phyloP scores from a whole-genome alignment of 1,140 invertebrate genomes.

The Eurytemora carolleeae region DNA sequence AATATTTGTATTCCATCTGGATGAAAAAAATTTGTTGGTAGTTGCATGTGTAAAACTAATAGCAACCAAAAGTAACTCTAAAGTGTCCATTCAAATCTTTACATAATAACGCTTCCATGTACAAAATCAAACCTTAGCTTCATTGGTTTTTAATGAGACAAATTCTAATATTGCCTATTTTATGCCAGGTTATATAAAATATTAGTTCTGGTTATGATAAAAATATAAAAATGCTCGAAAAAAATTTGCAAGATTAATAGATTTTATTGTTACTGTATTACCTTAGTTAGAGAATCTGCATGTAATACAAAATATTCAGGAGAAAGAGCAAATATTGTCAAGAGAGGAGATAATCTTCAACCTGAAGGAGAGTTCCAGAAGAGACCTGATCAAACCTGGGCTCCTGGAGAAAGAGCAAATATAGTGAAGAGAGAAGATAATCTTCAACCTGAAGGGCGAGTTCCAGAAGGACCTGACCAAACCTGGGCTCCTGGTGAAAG shows the following conservation, averaged over 20 bases:
- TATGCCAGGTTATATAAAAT: too few species aligned
- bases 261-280: constrained; percentile 11
- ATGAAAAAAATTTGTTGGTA: too few species aligned
- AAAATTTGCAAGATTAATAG: constrained; percentile 34
- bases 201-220: too few species aligned
- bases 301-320: constrained; percentile 29
- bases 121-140: too few species aligned
- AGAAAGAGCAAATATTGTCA: constrained; percentile 28
- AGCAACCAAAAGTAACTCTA: too few species aligned
- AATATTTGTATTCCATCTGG: too few species aligned
- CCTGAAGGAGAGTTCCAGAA: constrained; percentile 23
- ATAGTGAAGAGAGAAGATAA: constrained; percentile 40
- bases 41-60: too few species aligned
- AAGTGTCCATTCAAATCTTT: too few species aligned
- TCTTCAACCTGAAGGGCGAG: constrained; percentile 38
- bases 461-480: constrained; percentile 29
- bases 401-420: constrained; percentile 31
- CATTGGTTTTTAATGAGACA: too few species aligned
- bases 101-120: too few species aligned
- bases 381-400: constrained; percentile 22
- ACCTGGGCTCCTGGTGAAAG: constrained; percentile 19
- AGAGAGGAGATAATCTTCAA: constrained; percentile 14
- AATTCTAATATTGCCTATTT: too few species aligned
- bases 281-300: background rate
- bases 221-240: constrained; percentile 26